phyloP scores from a whole-genome alignment of 1,140 invertebrate genomes.

The Microplitis demolitor region DNA sequence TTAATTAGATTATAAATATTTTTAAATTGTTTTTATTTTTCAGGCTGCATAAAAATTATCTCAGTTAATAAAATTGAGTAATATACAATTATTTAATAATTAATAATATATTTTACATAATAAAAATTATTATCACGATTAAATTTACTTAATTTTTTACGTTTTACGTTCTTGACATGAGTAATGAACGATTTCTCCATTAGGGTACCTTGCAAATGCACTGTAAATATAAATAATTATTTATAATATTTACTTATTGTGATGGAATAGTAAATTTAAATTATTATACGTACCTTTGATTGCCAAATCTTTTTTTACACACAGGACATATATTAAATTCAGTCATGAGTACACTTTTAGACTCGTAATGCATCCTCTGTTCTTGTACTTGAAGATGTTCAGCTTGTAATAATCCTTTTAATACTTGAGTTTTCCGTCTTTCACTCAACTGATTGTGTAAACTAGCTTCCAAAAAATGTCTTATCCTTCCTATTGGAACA shows the following conservation, averaged over 20 bases:
- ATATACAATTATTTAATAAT: background rate
- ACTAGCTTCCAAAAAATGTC: conserved; percentile 78
- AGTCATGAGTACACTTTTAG: conserved; percentile 79
- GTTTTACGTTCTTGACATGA: conserved; percentile 70
- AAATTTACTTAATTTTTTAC: conserved; percentile 33
- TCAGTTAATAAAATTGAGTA: background rate
- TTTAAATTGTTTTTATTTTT: conserved; percentile 15
- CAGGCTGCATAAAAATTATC: background rate
- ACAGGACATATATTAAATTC: conserved; percentile 88
- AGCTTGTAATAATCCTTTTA: conserved; percentile 81
- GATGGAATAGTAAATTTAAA: background rate
- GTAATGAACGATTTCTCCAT: conserved; percentile 91
- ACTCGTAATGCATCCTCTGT: conserved; percentile 78
- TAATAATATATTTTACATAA: background rate
- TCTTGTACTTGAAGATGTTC: conserved; percentile 83
- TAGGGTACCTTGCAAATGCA: conserved; percentile 89
- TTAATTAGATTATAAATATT: background rate
- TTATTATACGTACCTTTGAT: conserved; percentile 71
- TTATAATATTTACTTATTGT: conserved; percentile 28
- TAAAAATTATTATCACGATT: background rate
- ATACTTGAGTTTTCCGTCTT: conserved; percentile 74
- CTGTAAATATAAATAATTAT: conserved; percentile 62
- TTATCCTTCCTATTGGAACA: conserved; percentile 74
- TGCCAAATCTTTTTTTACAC: conserved; percentile 90
- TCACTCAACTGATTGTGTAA: conserved; percentile 75